Percentiles rank a stretch among this genome's conserved stretches.
Conservation (phyloP, 92 coral and sea anemone genomes). For the Actinostola sp. region DNA sequence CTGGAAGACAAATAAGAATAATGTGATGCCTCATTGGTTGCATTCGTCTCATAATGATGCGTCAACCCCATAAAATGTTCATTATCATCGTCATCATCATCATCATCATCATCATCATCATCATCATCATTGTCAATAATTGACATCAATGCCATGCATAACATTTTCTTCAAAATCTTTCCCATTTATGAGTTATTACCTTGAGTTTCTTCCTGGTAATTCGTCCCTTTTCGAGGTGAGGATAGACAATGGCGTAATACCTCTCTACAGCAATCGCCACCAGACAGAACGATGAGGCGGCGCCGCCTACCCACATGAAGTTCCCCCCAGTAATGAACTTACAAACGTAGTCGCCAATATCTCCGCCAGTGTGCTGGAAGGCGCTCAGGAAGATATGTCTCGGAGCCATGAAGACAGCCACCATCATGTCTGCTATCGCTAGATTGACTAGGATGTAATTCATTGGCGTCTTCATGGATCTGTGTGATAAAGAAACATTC, state of each 20-base stretch:
- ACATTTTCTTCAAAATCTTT: too few relatives aligned
- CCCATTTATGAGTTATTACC: too few relatives aligned
- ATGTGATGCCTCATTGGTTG: too few relatives aligned
- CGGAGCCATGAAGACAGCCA: slow-evolving; percentile 36
- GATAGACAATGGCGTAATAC: slow-evolving; percentile 49
- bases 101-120: too few relatives aligned
- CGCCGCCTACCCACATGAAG: slow-evolving; percentile 41
- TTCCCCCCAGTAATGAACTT: slow-evolving; percentile 33
- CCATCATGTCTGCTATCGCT: slow-evolving; percentile 53
- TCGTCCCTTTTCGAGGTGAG: slow-evolving; percentile 8
- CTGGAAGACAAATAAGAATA: too few relatives aligned
- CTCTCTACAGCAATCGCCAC: slow-evolving; percentile 45
- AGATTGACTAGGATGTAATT: slow-evolving; percentile 49
- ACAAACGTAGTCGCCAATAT: slow-evolving; percentile 30
- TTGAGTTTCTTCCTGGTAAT: slow-evolving; percentile 19
- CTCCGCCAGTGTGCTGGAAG: slow-evolving; percentile 40
- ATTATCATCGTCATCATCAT: too few relatives aligned
- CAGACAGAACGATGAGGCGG: slow-evolving; percentile 34
- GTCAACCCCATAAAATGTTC: too few relatives aligned
- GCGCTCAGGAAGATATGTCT: slow-evolving; percentile 21
- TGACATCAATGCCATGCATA: too few relatives aligned
- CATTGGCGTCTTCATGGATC: too few relatives aligned
- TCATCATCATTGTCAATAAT: too few relatives aligned
- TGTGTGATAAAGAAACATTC: too few relatives aligned
- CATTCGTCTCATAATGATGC: too few relatives aligned